Base-by-base conservation (phyloP, 2,888 invertebrate genomes). In the Lochmaea crataegi region DNA sequence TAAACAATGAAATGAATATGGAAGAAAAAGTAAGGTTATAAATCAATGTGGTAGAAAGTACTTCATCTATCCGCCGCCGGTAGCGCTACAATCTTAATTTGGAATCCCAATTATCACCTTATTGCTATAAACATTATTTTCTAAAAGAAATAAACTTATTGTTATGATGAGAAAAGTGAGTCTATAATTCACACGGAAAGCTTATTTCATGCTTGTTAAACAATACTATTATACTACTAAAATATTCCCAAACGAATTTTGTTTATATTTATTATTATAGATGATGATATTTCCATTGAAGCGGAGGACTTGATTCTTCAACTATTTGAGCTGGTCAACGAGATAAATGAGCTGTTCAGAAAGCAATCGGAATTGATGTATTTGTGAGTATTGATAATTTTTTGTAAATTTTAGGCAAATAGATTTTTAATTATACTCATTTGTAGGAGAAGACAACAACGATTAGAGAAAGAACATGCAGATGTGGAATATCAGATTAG, bases 321-420 rank as follows among this genome's bases (percentile, higher is more conserved):
- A 84, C 90, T 97, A 78, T 97, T 97, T 86, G 94, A 95, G 84
- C 89, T 98, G 80, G 96, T 98, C 77, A 97, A 97, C 86, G 96
- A 97, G 87, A 97, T 97, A 88, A 97, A 97, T 86, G 96, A 96
- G 85, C 89, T 98, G 79, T 96, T 97, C 85, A 91, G 97, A 79
- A 92, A 95, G 80, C 97, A 98, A 87, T 94, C 96, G 10, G 97
- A 98, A 88, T 89, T 97, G 57, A 96, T 97, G 93, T 95, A 97
- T 85, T 89, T 96, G 93, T 95, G 89, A 92, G 94, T 92, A 76
- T 75, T 57, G 9, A 26, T 38, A 58, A 0, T 48, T 66, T 60
- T 63, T 18, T 11, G 2, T 14, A 5, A 12, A 12, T 45, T 32
- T 71, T 61, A 14, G 10, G 51, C 12, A 66, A 66, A 66, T 26